phyloP scores from a whole-genome alignment of 1,140 invertebrate genomes.

The Calycopis cecrops region DNA sequence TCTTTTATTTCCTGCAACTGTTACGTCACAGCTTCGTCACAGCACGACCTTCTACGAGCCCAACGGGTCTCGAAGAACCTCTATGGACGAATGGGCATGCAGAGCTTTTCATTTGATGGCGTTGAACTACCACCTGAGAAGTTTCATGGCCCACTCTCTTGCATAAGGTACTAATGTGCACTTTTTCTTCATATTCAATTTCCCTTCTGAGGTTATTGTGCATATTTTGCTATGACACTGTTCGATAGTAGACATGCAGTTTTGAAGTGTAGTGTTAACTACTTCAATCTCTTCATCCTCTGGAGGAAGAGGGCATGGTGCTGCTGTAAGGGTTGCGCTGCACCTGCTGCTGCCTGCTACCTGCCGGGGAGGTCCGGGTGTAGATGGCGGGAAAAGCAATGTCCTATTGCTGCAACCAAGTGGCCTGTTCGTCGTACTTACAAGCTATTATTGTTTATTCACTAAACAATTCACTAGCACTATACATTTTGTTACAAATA shows the following conservation, averaged over 20 bases:
- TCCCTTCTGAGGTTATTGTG: slow-evolving; percentile 9
- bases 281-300: background rate
- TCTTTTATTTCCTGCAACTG: too few relatives aligned
- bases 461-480: too few relatives aligned
- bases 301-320: background rate
- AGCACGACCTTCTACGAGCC: background rate
- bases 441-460: background rate
- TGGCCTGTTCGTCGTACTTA: background rate
- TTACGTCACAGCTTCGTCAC: background rate
- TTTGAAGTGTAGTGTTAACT: slow-evolving; percentile 3
- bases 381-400: background rate
- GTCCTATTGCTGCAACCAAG: background rate
- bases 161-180: background rate
- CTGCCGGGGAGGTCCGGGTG: slow-evolving; percentile 5
- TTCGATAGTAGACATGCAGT: background rate
- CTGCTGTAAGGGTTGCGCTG: too few relatives aligned
- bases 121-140: background rate
- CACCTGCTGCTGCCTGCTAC: too few relatives aligned
- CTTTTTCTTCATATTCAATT: slow-evolving; percentile 8
- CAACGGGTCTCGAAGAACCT: background rate
- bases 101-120: slow-evolving; percentile 3
- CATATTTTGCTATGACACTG: slow-evolving; percentile 3
- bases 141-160: background rate
- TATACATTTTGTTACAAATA: too few relatives aligned
- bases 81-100: too few relatives aligned